Base-by-base conservation (phyloP, 2,888 invertebrate species). In the Tinea semifulvella region DNA sequence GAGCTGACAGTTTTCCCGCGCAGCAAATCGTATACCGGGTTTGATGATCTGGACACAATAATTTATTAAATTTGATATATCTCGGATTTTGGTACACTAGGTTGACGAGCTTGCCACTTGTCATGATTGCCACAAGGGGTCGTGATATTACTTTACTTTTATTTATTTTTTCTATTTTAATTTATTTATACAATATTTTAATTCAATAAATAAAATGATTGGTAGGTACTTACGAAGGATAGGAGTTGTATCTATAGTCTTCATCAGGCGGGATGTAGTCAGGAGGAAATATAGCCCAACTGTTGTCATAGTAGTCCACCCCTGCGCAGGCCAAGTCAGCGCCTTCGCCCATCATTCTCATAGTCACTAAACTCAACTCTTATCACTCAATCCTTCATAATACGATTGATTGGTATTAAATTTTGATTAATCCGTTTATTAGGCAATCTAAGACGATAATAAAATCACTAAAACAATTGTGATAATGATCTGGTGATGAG, bases 211-310 rank as follows among this genome's bases (percentile, higher is more conserved):
- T n/a, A n/a, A n/a, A n/a, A n/a, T n/a, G n/a, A n/a, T n/a, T n/a
- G n/a, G n/a, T n/a, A n/a, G 31, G n/a, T 40, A 84, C 86, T 85
- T 68, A 87, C 86, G 84, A 60, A n/a, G 16, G 40, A 11, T 85
- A 85, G 31, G 74, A 74, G 44, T 72, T 77, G 53, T 81, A 86
- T 76, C 88, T 82, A 64, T 88, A 89, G 58, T 89, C 90, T 43
- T 90, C 89, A 36, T 89, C 89, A 11, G 47, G 43, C 13, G 44
- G 35, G 28, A 85, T 84, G 63, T 89, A 90, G 66, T 89, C 89
- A 57, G 88, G 86, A 7, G 89, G 88, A 53, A 88, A 85, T 53
- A 87, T 83, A 47, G 88, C 84, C 88, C 89, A 89, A 57, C 84
- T 83, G 55, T 84, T 83, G 56, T 89, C 89, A 59, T 84, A 85